Evolutionary conservation across 2,888 invertebrate genomes (phyloP).

Genomic region (Macroteleia sp.): DNA sequence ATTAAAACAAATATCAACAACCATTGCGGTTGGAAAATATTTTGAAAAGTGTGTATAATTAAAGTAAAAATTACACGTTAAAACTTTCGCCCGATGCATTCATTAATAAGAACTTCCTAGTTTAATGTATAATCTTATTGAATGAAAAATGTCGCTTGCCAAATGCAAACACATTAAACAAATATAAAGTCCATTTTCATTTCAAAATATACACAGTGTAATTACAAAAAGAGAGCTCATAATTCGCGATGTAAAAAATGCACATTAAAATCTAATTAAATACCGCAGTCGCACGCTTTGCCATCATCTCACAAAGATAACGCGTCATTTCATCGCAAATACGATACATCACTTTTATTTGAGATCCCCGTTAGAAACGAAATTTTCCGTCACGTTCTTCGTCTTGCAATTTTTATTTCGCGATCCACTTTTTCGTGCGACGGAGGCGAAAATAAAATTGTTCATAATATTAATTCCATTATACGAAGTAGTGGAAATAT

Average conservation of each 20-base stretch:
- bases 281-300: constrained; percentile 17
- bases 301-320: constrained; percentile 4
- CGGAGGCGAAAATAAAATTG: constrained; percentile 16
- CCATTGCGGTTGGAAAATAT: neutral
- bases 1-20: too few species aligned
- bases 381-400: constrained; percentile 2
- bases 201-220: constrained; percentile 11
- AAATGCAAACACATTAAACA: constrained; percentile 13
- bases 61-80: constrained; percentile 19
- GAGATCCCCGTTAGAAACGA: constrained; percentile 12
- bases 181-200: constrained; percentile 30
- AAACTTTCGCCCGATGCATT: constrained; percentile 3
- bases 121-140: constrained; percentile 29
- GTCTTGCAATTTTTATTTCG: constrained; percentile 34
- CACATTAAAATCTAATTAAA: constrained; percentile 43
- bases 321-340: constrained; percentile 20
- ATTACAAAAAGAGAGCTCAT: constrained; percentile 1
- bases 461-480: constrained; percentile 27
- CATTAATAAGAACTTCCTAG: constrained; percentile 1
- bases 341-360: constrained; percentile 16
- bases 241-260: constrained; percentile 18
- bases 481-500: neutral
- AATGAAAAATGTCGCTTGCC: neutral
- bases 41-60: constrained; percentile 1
- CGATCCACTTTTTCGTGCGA: constrained; percentile 14